A percentile compares a stretch with the other conserved stretches of the same genome.
Evolutionary conservation across 2,888 invertebrate genomes (phyloP).

Genomic region (Pollenia amentaria): DNA sequence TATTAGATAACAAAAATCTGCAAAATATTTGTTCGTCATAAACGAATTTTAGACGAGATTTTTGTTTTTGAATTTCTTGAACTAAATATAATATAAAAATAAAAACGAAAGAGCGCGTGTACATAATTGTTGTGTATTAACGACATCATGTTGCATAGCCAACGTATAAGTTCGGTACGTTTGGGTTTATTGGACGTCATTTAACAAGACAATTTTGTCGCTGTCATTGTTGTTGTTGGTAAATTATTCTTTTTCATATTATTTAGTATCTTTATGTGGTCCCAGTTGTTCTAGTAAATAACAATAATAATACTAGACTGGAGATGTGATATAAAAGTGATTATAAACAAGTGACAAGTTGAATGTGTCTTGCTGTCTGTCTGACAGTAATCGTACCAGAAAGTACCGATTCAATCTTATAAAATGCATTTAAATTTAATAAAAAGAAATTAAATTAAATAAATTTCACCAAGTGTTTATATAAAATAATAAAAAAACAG

Average conservation of each 20-base stretch:
- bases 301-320: conserved; percentile 21
- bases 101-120: conserved; percentile 55
- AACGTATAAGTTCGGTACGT: conserved; percentile 9
- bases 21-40: background rate
- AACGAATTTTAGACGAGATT: background rate
- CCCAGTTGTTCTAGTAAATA: conserved; percentile 26
- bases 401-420: conserved; percentile 24
- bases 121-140: conserved; percentile 57
- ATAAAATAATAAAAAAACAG: background rate
- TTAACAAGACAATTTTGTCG: conserved; percentile 61
- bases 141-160: conserved; percentile 61
- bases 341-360: conserved; percentile 68
- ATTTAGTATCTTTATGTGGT: conserved; percentile 26
- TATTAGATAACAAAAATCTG: background rate
- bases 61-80: conserved; percentile 8
- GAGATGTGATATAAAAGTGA: conserved; percentile 51
- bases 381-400: conserved; percentile 53
- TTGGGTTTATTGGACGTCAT: conserved; percentile 50
- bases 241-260: conserved; percentile 56
- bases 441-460: conserved; percentile 51
- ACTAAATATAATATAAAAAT: conserved; percentile 3
- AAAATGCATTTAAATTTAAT: conserved; percentile 57
- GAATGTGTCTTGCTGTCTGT: conserved; percentile 7
- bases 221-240: conserved; percentile 41
- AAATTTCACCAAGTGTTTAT: conserved; percentile 22